Conservation (phyloP, 2,888 invertebrate species). For the Melitaea athalia region DNA sequence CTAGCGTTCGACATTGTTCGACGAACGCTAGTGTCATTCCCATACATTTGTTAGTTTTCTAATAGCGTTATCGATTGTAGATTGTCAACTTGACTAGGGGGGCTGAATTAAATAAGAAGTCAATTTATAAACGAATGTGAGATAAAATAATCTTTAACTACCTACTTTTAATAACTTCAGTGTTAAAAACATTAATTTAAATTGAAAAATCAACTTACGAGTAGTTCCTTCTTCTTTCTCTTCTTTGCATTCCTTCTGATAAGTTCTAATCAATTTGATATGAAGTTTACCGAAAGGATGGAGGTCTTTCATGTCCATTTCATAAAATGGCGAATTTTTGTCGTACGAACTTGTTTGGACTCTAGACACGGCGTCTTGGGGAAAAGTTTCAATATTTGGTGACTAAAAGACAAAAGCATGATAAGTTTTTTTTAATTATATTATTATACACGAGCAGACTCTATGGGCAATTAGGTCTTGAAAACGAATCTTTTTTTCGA, state of each 20-base stretch:
- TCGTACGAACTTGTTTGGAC: conserved; percentile 72
- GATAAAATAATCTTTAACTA: too few relatives aligned
- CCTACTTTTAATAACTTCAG: too few relatives aligned
- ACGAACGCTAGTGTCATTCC: too few relatives aligned
- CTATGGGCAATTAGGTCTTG: too few relatives aligned
- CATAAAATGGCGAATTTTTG: conserved; percentile 71
- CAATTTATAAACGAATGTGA: too few relatives aligned
- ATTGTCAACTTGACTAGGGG: too few relatives aligned
- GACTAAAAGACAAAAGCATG: conserved; percentile 51
- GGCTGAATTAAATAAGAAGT: too few relatives aligned
- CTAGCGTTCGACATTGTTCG: too few relatives aligned
- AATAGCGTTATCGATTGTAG: too few relatives aligned
- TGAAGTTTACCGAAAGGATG: conserved; percentile 70
- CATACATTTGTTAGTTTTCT: too few relatives aligned
- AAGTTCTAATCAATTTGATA: conserved; percentile 64
- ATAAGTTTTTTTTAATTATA: not conserved
- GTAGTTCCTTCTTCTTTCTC: conserved; percentile 43
- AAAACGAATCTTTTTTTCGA: not conserved
- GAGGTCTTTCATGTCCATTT: conserved; percentile 66
- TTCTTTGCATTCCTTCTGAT: conserved; percentile 58
- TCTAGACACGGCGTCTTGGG: conserved; percentile 64
- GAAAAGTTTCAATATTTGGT: conserved; percentile 65
- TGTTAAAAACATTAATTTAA: not conserved
- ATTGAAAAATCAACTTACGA: conserved; percentile 42
- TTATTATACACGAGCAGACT: not conserved